Percentiles rank a stretch among this genome's conserved stretches.
Evolutionary conservation across 2,113 vertebrate genomes (phyloP).

Genomic region (Protobothrops mucrosquamatus): DNA sequence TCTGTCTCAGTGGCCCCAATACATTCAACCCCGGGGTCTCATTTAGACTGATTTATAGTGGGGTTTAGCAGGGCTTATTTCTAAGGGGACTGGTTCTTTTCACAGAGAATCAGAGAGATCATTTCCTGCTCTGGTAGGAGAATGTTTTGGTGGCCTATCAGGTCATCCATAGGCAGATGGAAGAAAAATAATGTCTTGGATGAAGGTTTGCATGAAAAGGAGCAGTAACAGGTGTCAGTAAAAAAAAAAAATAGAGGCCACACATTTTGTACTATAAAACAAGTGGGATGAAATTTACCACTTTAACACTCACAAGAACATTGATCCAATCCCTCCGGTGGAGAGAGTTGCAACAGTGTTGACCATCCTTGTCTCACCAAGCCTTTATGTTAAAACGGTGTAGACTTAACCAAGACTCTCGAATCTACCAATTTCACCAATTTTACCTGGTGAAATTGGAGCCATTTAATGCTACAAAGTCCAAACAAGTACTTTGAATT

Average conservation of each 20-base stretch:
- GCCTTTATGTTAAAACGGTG: background rate
- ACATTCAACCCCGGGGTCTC: background rate
- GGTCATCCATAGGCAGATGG: background rate
- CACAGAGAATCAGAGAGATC: background rate
- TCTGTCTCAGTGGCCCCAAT: background rate
- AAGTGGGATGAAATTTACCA: background rate
- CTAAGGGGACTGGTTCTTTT: background rate
- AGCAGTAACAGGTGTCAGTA: background rate
- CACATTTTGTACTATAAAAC: background rate
- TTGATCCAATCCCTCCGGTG: background rate
- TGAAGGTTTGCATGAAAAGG: background rate
- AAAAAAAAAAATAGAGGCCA: background rate
- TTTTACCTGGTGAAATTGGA: background rate
- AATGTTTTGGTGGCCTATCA: background rate
- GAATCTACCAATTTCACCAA: background rate
- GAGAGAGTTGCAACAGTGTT: background rate
- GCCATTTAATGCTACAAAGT: background rate
- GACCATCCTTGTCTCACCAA: background rate
- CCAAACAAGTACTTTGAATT: background rate
- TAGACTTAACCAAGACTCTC: background rate
- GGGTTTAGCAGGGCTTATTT: background rate
- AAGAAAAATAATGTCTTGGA: background rate
- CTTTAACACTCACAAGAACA: background rate
- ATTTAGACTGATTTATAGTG: background rate
- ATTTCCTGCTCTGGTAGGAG: background rate